phyloP scores from a whole-genome alignment of 2,113 vertebrate species.

The Chaetops frenatus region DNA sequence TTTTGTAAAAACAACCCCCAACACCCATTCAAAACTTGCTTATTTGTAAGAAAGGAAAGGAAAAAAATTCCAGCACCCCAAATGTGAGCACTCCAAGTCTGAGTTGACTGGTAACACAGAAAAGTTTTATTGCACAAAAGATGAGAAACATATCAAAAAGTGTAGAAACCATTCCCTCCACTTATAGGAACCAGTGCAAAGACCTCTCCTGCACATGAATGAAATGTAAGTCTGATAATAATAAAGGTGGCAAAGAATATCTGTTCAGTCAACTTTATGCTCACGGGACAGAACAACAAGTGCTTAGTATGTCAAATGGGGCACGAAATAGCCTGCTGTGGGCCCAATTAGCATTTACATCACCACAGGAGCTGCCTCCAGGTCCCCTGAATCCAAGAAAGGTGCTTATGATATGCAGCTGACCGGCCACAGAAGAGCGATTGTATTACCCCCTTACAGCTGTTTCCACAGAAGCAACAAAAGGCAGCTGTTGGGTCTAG shows the following conservation, averaged over 20 bases:
- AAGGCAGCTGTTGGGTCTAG: constrained; percentile 45
- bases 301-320: neutral
- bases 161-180: neutral
- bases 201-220: neutral
- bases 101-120: neutral
- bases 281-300: neutral
- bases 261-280: neutral
- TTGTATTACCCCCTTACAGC: constrained; percentile 19
- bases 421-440: constrained; percentile 8
- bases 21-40: neutral
- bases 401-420: constrained; percentile 27
- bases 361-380: neutral
- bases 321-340: neutral
- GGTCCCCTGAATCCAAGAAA: neutral
- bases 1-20: neutral
- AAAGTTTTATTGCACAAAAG: neutral
- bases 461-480: constrained; percentile 51
- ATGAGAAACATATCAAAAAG: neutral
- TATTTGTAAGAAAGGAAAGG: neutral
- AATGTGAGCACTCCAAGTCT: neutral
- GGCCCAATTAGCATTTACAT: constrained; percentile 15
- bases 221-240: neutral
- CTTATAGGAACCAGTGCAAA: neutral
- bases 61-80: neutral
- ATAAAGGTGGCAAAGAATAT: neutral